Percentiles rank a stretch among this genome's conserved stretches.
Evolutionary conservation across 2,113 vertebrate species (phyloP).

Genomic region (Myotis brandtii): DNA sequence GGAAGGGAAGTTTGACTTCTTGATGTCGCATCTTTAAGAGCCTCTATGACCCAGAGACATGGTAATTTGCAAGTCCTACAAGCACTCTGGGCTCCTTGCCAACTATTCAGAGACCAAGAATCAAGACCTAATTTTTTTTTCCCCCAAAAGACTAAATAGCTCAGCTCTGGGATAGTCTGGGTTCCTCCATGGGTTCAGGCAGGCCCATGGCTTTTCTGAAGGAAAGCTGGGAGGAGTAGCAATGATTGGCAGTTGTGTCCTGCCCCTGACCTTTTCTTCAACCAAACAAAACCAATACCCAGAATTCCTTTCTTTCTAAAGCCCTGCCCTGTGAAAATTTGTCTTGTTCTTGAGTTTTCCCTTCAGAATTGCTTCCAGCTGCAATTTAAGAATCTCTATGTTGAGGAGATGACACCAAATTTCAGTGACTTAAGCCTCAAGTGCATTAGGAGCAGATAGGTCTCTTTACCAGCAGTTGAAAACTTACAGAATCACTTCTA

Average conservation of each 20-base stretch:
- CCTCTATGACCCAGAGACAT: not conserved
- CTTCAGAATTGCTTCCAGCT: conserved; percentile 1
- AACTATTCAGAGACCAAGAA: not conserved
- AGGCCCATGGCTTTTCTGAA: not conserved
- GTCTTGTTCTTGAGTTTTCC: not conserved
- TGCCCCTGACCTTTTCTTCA: not conserved
- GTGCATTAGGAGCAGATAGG: not conserved
- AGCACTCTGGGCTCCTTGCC: not conserved
- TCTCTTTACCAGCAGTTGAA: conserved; percentile 17
- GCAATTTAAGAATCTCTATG: not conserved
- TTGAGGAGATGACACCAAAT: not conserved
- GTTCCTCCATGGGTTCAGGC: not conserved
- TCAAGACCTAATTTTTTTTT: not conserved
- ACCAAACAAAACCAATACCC: not conserved
- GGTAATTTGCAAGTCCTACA: not conserved
- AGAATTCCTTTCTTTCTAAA: not conserved
- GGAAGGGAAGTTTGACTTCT: not conserved
- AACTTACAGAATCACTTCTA: not conserved
- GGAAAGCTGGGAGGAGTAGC: not conserved
- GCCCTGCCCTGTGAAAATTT: not conserved
- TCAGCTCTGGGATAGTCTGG: not conserved
- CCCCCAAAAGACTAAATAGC: not conserved
- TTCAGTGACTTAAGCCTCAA: not conserved
- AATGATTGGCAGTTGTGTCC: not conserved
- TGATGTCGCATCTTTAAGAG: not conserved